Evolutionary conservation across 2,888 invertebrate species (phyloP).

Genomic region (Meloe dianella): DNA sequence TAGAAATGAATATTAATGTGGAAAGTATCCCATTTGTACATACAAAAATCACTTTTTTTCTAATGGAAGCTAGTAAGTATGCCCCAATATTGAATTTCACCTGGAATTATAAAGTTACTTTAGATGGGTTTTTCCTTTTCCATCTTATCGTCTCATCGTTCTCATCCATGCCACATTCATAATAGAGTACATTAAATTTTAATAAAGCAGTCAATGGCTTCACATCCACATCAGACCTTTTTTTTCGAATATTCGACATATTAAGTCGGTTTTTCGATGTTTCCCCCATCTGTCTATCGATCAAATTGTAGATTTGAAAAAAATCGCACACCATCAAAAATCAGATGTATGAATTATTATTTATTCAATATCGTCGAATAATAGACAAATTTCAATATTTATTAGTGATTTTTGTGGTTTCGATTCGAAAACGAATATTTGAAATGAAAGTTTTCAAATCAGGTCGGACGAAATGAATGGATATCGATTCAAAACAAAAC

Average conservation of each 20-base stretch:
- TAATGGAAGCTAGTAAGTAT: slow-evolving; percentile 8
- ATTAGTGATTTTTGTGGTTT: background rate
- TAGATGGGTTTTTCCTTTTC: slow-evolving; percentile 29
- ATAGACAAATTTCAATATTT: background rate
- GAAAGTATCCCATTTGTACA: slow-evolving; percentile 26
- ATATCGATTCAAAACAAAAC: background rate
- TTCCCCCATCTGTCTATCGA: background rate
- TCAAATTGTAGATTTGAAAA: background rate
- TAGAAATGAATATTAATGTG: slow-evolving; percentile 30
- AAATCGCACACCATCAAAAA: too few relatives aligned
- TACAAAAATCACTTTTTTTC: slow-evolving; percentile 29
- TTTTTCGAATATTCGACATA: slow-evolving; percentile 13
- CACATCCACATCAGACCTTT: slow-evolving; percentile 24
- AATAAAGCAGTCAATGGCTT: slow-evolving; percentile 33
- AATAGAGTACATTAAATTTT: slow-evolving; percentile 36
- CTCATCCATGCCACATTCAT: slow-evolving; percentile 27
- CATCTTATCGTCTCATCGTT: slow-evolving; percentile 5
- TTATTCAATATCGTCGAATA: background rate
- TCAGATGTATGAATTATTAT: background rate
- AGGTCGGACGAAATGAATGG: background rate
- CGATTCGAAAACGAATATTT: background rate
- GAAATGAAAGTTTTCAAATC: background rate
- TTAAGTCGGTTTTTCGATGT: background rate
- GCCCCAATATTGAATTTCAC: slow-evolving; percentile 22
- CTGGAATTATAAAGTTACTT: slow-evolving; percentile 34